Conservation (phyloP, 1,140 invertebrate genomes). For the Papilio xuthus region DNA sequence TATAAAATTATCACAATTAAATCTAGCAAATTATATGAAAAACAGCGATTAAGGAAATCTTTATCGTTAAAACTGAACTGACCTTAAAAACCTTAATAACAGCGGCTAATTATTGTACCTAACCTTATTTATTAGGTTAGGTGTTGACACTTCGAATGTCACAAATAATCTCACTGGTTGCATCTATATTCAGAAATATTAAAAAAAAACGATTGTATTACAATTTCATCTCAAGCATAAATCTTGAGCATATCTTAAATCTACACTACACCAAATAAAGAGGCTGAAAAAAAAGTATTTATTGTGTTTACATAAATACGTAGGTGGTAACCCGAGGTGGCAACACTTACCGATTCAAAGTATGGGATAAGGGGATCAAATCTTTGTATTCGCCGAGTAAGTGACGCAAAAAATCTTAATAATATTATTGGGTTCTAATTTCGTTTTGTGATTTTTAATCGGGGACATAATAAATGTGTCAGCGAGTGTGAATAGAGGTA, state of each 20-base stretch:
- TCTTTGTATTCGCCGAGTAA: slow-evolving; percentile 48
- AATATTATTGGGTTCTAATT: slow-evolving; percentile 80
- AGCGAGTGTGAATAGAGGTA: slow-evolving; percentile 61
- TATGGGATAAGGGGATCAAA: slow-evolving; percentile 49
- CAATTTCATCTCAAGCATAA: slow-evolving; percentile 43
- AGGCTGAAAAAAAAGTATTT: slow-evolving; percentile 68
- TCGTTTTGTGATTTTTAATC: slow-evolving; percentile 72
- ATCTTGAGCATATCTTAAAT: slow-evolving; percentile 52
- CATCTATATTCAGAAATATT: not conserved
- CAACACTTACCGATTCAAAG: slow-evolving; percentile 59
- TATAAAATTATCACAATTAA: too few species aligned
- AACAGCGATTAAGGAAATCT: not conserved
- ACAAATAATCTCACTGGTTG: not conserved
- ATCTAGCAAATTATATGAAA: not conserved
- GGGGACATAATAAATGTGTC: slow-evolving; percentile 72
- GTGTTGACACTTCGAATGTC: not conserved
- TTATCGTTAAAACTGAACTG: not conserved
- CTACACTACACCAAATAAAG: slow-evolving; percentile 58
- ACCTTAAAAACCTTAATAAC: too few species aligned
- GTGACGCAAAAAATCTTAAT: slow-evolving; percentile 61
- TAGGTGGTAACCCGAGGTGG: slow-evolving; percentile 74
- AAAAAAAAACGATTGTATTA: slow-evolving; percentile 25
- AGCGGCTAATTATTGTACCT: too few species aligned
- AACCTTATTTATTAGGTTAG: not conserved
- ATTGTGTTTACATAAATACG: slow-evolving; percentile 79